Percentiles rank a stretch among this genome's conserved stretches.
phyloP scores from a whole-genome alignment of 2,888 invertebrate genomes.

The Strigamia maritima region DNA sequence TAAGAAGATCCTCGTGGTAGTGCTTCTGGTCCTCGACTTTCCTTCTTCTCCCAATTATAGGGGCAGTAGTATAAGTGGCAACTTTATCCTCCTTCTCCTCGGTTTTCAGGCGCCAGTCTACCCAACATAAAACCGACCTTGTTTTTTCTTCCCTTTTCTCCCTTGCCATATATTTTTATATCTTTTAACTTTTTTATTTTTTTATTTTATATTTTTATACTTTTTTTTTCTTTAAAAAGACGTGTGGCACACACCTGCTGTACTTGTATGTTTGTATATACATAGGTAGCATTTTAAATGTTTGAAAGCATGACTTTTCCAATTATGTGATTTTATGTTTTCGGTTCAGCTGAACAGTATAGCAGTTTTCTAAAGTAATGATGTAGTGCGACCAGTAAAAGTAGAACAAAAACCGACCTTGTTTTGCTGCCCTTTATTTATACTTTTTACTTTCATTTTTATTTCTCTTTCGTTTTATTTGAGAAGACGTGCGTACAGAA shows the following conservation, averaged over 20 bases:
- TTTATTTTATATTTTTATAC: not conserved
- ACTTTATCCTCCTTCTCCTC: slow-evolving; percentile 16
- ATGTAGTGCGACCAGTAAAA: not conserved
- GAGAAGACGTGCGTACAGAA: not conserved
- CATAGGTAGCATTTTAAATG: too few species aligned
- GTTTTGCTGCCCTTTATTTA: not conserved
- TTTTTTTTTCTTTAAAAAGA: not conserved
- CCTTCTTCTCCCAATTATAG: slow-evolving; percentile 7
- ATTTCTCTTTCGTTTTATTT: not conserved
- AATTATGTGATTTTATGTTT: not conserved
- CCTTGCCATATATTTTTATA: not conserved
- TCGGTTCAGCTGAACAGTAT: not conserved
- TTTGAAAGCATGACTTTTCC: not conserved
- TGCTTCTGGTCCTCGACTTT: not conserved
- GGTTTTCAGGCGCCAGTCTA: slow-evolving; percentile 23
- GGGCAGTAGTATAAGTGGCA: slow-evolving; percentile 23
- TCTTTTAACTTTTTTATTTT: not conserved
- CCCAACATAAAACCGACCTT: slow-evolving; percentile 22
- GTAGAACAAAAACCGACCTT: not conserved
- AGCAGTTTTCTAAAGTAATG: not conserved
- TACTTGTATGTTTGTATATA: too few species aligned
- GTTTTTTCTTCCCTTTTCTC: not conserved
- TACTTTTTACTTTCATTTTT: not conserved
- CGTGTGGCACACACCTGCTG: not conserved
- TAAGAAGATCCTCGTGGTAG: slow-evolving; percentile 9